Evolutionary conservation across 2,797 vertebrate genomes (phyloP).

Genomic region (Tokudaia tokunoshimensis): DNA sequence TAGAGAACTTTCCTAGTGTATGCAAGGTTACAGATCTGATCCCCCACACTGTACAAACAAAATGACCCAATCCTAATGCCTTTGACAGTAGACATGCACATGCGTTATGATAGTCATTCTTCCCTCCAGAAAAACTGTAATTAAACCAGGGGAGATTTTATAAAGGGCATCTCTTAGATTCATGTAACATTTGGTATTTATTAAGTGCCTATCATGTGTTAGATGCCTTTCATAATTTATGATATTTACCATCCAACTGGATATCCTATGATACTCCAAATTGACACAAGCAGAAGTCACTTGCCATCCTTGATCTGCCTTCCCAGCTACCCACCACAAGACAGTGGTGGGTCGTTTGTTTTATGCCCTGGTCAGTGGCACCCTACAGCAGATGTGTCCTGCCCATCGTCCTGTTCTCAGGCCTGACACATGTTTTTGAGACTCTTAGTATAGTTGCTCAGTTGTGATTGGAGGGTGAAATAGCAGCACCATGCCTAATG

Average conservation of each 20-base stretch:
- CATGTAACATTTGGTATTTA: slow-evolving; percentile 31
- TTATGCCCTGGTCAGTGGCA: background rate
- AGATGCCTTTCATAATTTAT: slow-evolving; percentile 48
- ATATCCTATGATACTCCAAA: slow-evolving; percentile 1
- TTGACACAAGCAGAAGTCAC: slow-evolving; percentile 11
- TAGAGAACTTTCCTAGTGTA: background rate
- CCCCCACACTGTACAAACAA: background rate
- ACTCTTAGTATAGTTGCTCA: background rate
- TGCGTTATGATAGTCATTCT: background rate
- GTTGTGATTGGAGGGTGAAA: slow-evolving; percentile 21
- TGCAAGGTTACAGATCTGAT: background rate
- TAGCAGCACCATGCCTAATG: background rate
- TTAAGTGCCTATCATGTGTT: background rate
- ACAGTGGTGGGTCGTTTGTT: background rate
- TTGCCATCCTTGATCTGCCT: background rate
- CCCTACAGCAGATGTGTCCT: background rate
- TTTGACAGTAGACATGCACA: background rate
- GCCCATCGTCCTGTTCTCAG: background rate
- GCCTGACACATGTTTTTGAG: background rate
- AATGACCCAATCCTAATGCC: background rate
- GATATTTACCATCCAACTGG: slow-evolving; percentile 13
- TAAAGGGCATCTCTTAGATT: background rate
- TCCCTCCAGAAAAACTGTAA: slow-evolving; percentile 21
- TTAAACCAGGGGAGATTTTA: slow-evolving; percentile 41
- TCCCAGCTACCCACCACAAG: background rate